Base-by-base conservation (phyloP, 1,140 invertebrate species). In the Neodiprion fabricii region DNA sequence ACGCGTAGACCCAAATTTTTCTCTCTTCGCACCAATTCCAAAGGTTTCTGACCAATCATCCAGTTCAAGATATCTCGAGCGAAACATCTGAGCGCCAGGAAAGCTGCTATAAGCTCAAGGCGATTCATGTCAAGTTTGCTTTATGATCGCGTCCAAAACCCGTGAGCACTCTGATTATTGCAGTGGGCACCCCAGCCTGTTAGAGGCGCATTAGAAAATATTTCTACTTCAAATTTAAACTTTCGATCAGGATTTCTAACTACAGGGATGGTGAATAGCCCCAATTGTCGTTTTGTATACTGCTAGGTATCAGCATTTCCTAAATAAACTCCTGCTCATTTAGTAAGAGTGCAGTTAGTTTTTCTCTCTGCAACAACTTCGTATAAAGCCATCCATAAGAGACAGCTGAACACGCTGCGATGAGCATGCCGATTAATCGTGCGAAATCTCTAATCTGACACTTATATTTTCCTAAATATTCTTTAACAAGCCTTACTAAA, bases 131-230 rank as follows among this genome's bases (percentile, higher is more conserved):
- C 53, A 48, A 72, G 23, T 47, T 72, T 47, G 47, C 12, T 76
- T 81, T 82, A 11, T 10, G 49, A 8, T 48, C 9, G 72, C 75
- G 77, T 75, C 83, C 83, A 85, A 47, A 47, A 68, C 0, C 82
- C 85, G 68, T 78, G 75, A 1, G 72, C 73, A 67, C 65, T 75
- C 7, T 74, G 9, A 8, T 71, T 66, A 12, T 79, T 76, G 71
- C 80, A 84, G 23, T 76, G 70, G 1, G 80, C 80, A 2, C 83
- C 85, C 85, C 82, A 83, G 9, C 84, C 83, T 7, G 80, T 79
- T 17, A 47, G 49, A 1, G 81, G 83, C 0, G 84, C 83, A 72
- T 85, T 84, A 4, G 81, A 75, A 74, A 72, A 85, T 48, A 85
- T 86, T 79, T 85, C 83, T 17, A 75, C 23, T 40, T 53, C 28